Base-by-base conservation (phyloP, 2,888 invertebrate genomes). In the Ptilodon capucinus region DNA sequence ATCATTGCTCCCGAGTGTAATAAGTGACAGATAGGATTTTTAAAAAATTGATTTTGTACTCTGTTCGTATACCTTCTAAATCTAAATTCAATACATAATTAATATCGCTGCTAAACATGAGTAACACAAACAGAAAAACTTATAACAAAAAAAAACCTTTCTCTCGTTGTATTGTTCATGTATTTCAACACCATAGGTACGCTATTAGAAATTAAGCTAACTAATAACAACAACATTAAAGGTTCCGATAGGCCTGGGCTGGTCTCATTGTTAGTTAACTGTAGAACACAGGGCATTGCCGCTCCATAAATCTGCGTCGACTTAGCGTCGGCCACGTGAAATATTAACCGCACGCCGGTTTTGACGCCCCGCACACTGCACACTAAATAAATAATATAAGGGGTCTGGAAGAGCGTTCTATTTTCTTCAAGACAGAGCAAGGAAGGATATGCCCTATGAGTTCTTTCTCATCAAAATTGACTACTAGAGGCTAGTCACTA, bases 301-400 rank as follows among this genome's bases (percentile, higher is more conserved):
- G 77, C 71, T 60, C 69, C 83, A 86, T 87, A 87, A 87, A 87
- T 87, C 87, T 79, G 68, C 73, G 86, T 87, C 86, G 84, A 85
- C 86, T 86, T 86, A 86, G 77, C 82, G 86, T 84, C 87, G 76
- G 79, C 82, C 64, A 71, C 68, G 82, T 88, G 87, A 89, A 88
- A 89, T 89, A 89, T 89, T 88, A 89, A 86, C 87, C 83, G 77
- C 86, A 75, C 75, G 80, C 82, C 79, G 76, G 77, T 83, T 85
- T 82, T 87, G 90, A 88, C 87, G 86, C 79, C 71, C 63, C 65
- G 74, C 60, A 63, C 70, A 70, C 68, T 71, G n/a, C n/a, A 67
- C 73, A 71, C 71, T 79, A 78, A 79, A 83, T 84, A 84, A 83
- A 83, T 80, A 81, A 81, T 79, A 79, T 71, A 78, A 71, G 64